Conservation (phyloP, 2,113 vertebrate species). For the Penelope pileata region DNA sequence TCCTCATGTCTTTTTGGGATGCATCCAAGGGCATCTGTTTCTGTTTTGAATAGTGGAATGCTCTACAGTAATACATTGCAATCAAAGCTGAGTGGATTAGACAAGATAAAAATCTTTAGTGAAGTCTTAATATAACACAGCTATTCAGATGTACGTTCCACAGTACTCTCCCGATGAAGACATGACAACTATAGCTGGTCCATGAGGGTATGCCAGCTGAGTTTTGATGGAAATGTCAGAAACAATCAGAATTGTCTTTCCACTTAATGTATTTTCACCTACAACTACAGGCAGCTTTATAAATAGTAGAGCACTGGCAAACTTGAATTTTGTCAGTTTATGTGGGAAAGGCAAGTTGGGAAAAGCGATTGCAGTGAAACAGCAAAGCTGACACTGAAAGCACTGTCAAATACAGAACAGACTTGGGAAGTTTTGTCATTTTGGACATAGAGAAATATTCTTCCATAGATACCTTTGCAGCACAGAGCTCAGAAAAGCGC, state of each 20-base stretch:
- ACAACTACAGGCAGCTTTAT: background rate
- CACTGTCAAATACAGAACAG: background rate
- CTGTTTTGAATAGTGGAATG: background rate
- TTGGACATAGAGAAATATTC: background rate
- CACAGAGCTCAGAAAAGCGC: background rate
- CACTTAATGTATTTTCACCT: constrained; percentile 18
- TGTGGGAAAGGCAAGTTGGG: background rate
- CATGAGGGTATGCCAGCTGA: background rate
- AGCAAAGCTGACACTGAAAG: background rate
- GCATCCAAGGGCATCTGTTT: background rate
- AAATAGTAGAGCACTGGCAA: background rate
- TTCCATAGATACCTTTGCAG: background rate
- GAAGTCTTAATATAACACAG: background rate
- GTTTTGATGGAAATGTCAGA: background rate
- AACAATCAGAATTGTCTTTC: background rate
- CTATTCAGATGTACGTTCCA: background rate
- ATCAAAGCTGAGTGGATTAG: constrained; percentile 34
- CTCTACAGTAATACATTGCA: background rate
- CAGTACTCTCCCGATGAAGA: background rate
- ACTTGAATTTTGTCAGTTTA: background rate
- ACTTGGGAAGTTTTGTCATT: background rate
- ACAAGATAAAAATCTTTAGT: constrained; percentile 7
- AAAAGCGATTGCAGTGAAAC: background rate
- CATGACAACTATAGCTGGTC: background rate
- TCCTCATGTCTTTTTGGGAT: background rate